Conservation (phyloP, 2,113 vertebrate genomes). For the Strix uralensis region DNA sequence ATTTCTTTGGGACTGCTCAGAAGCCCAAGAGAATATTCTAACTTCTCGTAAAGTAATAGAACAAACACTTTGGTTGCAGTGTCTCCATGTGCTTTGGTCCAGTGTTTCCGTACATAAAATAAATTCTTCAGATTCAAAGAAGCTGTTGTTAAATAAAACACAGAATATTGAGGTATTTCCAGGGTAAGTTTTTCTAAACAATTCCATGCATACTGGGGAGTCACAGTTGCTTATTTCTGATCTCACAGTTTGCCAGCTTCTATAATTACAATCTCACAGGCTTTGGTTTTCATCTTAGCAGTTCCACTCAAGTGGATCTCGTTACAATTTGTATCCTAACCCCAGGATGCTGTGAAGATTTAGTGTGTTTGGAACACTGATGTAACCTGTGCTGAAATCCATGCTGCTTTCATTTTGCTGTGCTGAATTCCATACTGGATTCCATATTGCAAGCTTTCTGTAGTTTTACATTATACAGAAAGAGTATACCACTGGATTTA, state of each 20-base stretch:
- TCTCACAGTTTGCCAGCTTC: background rate
- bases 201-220: background rate
- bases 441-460: background rate
- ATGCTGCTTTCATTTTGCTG: background rate
- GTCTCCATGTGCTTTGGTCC: background rate
- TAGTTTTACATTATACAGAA: background rate
- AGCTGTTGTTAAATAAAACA: background rate
- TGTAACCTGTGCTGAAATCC: background rate
- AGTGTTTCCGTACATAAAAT: background rate
- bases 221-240: slow-evolving; percentile 5
- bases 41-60: background rate
- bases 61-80: background rate
- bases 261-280: slow-evolving; percentile 28
- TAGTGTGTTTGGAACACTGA: background rate
- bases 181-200: background rate
- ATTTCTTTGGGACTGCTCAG: background rate
- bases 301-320: background rate
- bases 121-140: background rate
- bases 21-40: background rate
- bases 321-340: background rate
- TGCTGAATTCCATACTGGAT: background rate
- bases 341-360: background rate
- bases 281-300: background rate
- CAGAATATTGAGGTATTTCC: background rate
- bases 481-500: background rate